Base-by-base conservation (phyloP, 2,888 invertebrate species). In the Tholera decimalis region DNA sequence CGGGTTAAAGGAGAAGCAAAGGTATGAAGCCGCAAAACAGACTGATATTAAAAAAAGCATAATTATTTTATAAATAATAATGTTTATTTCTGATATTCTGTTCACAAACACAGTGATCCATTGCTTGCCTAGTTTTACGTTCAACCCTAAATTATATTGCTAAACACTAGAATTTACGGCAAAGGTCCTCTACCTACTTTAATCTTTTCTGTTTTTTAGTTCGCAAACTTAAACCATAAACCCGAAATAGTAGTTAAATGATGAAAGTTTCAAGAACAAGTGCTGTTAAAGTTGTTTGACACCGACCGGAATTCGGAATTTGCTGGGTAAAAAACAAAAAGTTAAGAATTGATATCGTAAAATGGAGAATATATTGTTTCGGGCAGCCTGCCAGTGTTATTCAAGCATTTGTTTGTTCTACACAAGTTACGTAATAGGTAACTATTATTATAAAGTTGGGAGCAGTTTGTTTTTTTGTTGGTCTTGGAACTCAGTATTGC, bases 181-280 rank as follows among this genome's bases (percentile, higher is more conserved):
- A n/a, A 11, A 43, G 3, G 18, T 26, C 28, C 56, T 20, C 7
- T 13, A 7, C 39, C 26, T 8, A 70, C 35, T 70, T 43, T 46
- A 57, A 63, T 70, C 35, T 70, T 50, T 56, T 53, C n/a, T 60
- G 43, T n/a, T 77, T 72, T 74, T 60, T 74, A 77, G 71, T 60
- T 53, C 51, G 3, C 26, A 53, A 65, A 59, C 56, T 70, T 54
- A 35, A 22, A 47, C 73, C 30, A 58, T 73, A 76, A 76, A 72
- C 37, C 55, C 47, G 24, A 65, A 71, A 59, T 22, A 37, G 35
- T 28, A 56, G 13, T 28, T 39, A 65, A 60, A 72, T 71, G 69
- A 62, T 69, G 26, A 62, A 65, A 65, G 37, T 56, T 75, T 56
- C 8, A n/a, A 50, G 53, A 65, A 70, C 22, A 70, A 73, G 26